phyloP scores from a whole-genome alignment of 2,113 vertebrate genomes.

The Erythrolamprus reginae region DNA sequence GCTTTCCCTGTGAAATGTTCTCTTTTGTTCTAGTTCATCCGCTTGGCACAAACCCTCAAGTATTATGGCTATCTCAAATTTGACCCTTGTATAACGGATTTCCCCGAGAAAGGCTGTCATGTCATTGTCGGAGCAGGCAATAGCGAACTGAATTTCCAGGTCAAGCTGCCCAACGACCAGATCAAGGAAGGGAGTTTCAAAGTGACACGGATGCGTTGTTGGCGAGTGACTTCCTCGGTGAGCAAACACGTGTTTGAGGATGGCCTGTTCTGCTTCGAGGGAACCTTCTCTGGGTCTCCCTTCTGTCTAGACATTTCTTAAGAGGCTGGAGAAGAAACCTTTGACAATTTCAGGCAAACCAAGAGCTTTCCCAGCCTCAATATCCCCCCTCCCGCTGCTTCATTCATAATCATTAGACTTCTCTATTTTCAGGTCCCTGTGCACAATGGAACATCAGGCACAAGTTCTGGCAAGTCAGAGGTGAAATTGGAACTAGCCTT shows the following conservation, averaged over 20 bases:
- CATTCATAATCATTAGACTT: background rate
- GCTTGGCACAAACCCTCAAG: constrained; percentile 92
- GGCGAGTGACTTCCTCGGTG: constrained; percentile 96
- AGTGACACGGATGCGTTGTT: constrained; percentile 97
- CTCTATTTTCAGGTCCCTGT: constrained; percentile 79
- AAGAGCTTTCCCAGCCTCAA: background rate
- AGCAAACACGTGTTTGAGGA: constrained; percentile 56
- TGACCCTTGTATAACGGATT: constrained; percentile 93
- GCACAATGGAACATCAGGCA: constrained; percentile 77
- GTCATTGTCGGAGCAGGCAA: constrained; percentile 95
- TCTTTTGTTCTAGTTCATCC: constrained; percentile 77
- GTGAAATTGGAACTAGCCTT: constrained; percentile 96
- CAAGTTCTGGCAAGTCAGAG: constrained; percentile 81
- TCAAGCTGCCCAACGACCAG: constrained; percentile 90
- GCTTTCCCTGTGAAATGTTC: background rate
- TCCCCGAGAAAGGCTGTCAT: constrained; percentile 94
- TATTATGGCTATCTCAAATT: constrained; percentile 97
- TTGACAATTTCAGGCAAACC: accelerated
- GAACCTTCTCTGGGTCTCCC: background rate
- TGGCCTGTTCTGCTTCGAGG: background rate
- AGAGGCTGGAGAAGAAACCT: no score
- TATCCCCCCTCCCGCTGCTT: no score
- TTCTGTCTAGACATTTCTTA: no score
- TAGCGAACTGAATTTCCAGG: constrained; percentile 97
- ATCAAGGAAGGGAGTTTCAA: constrained; percentile 98